Evolutionary conservation across 1,140 invertebrate species (phyloP), one percentile per base, ranked within the genome.

Genomic region (Eciton burchellii): DNA sequence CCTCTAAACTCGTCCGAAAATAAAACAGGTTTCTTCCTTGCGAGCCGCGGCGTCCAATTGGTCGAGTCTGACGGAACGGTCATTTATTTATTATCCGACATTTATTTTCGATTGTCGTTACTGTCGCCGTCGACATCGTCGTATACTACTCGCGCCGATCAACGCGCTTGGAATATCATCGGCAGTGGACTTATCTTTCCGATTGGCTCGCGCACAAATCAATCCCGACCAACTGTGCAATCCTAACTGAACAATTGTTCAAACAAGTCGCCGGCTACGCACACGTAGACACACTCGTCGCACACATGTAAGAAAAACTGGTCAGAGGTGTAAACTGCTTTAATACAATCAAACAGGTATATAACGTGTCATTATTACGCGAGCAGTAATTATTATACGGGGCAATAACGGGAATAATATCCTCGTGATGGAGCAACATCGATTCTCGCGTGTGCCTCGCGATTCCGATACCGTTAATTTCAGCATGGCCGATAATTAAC

Each of bases 1-100:
- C 90, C 87, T 89, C 89, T 89, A 90, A 87, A 91, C 87, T 87
- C 88, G 82, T 89, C 89, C 88, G 86, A 92, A 93, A 93, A 93
- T 93, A 93, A 93, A 92, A 90, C 89, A 85, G 89, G 89, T 91
- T 89, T 90, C 87, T 87, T 92, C 87, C 84, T 89, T 87, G 84
- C 84, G 82, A 81, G 85, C 81, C 14, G 35, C 56, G 63, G 45
- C 81, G 83, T 77, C 71, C 83, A 81, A 88, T 88, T 88, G 83
- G 84, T 70, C 79, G 82, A 26, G 52, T 73, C 73, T 74, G 68
- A 70, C 65, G 47, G 73, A 84, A 74, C 47, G 85, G 73, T 84
- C 29, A 65, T 77, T 81, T 79, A 79, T 82, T 73, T 77, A 81
- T 83, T 83, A 70, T 68, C 35, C 45, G 68, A 73, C 24, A 35